Conservation (phyloP, 2,113 vertebrate species). For the Acinonyx jubatus region DNA sequence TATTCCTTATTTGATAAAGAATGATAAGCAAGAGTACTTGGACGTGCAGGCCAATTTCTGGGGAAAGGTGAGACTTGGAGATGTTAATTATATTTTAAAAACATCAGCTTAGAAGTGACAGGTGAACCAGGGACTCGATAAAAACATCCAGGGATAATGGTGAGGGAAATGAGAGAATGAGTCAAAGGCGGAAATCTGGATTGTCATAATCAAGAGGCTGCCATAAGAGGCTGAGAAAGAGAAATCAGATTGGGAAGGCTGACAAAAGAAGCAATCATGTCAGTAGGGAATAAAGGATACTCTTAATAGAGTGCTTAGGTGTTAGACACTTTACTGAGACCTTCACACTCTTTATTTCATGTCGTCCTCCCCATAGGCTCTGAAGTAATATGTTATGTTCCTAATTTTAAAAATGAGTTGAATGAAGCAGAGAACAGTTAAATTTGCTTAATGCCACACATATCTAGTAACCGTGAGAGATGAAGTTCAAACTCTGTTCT, state of each 20-base stretch:
- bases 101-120: neutral
- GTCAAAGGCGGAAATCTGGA: neutral
- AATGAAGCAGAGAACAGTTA: neutral
- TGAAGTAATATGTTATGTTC: neutral
- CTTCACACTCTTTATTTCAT: neutral
- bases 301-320: neutral
- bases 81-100: neutral
- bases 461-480: neutral
- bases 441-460: neutral
- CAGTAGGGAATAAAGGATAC: neutral
- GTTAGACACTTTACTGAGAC: neutral
- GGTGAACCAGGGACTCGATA: neutral
- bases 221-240: neutral
- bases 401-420: neutral
- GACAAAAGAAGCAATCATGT: neutral
- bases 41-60: neutral
- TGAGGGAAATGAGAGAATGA: neutral
- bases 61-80: neutral
- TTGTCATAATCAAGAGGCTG: neutral
- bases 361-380: neutral
- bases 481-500: neutral
- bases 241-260: neutral
- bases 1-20: neutral
- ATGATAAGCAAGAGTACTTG: neutral
- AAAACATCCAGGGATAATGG: neutral